Base-by-base conservation (phyloP, 2,888 invertebrate genomes). In the Erebia aethiops region DNA sequence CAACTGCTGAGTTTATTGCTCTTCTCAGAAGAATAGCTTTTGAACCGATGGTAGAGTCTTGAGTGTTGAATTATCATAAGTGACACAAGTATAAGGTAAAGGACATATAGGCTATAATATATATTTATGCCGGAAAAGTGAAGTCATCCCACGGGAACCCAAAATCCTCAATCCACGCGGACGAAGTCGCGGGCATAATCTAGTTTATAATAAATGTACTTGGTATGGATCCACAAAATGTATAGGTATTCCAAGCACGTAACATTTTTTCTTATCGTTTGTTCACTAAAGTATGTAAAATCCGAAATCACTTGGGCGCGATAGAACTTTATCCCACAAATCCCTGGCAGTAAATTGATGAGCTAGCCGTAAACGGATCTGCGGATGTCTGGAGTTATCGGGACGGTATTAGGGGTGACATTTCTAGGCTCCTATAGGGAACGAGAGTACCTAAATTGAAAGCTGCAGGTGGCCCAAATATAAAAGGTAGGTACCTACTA, bases 301-400 rank as follows among this genome's bases (percentile, higher is more conserved):
- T 72, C 69, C 71, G 71, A 73, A 77, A 77, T 77, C 75, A 77
- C 77, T 77, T 72, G 72, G 70, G 64, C 58, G 71, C 70, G 70
- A 74, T 74, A 71, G 67, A 73, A 63, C 71, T 70, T 73, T 68
- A 74, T 71, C 70, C 66, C 18, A 68, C 71, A 76, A 77, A 75
- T 74, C 75, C 74, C 70, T 70, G 63, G 74, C 67, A 77, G 71
- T 74, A 76, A 76, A 76, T 76, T 73, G 76, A 76, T 75, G 75
- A 76, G 67, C 73, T 67, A 65, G 74, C 71, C 67, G 72, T 69
- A 73, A 76, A 71, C 57, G 69, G 70, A 76, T 71, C 71, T 62
- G 56, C 58, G 67, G 67, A 41, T 61, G 41, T 67, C 67, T 61
- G 26, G 58, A 13, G 51, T 16, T 57, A 60, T 67, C 35, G 5